Conservation (phyloP, 2,888 invertebrate genomes). For the Archips xylosteana region DNA sequence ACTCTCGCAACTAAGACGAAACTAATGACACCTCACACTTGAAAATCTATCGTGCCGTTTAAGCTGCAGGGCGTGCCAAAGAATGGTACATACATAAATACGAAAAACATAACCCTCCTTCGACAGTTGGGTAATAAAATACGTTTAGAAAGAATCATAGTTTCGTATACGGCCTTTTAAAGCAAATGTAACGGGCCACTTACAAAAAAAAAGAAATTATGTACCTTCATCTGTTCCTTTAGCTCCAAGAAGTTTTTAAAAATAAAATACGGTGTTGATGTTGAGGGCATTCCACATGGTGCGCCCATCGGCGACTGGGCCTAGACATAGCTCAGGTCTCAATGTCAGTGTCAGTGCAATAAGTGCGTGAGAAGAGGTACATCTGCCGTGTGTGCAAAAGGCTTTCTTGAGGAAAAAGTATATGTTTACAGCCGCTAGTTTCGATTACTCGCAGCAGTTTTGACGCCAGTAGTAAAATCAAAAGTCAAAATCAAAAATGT, state of each 20-base stretch:
- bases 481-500: too few species aligned
- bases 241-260: neutral
- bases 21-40: too few species aligned
- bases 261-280: slow-evolving; percentile 5
- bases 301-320: slow-evolving; percentile 15
- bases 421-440: too few species aligned
- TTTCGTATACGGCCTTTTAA: neutral
- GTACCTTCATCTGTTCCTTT: slow-evolving; percentile 47
- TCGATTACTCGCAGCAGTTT: too few species aligned
- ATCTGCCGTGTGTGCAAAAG: slow-evolving; percentile 46
- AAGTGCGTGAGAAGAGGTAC: slow-evolving; percentile 54
- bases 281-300: slow-evolving; percentile 15
- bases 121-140: too few species aligned
- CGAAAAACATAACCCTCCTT: too few species aligned
- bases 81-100: too few species aligned
- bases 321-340: neutral
- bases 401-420: neutral
- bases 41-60: too few species aligned
- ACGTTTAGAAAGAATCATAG: too few species aligned
- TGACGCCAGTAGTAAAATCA: too few species aligned
- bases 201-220: slow-evolving; percentile 11
- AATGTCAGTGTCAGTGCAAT: slow-evolving; percentile 42
- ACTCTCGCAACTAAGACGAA: too few species aligned
- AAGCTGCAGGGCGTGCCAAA: too few species aligned
- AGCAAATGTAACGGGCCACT: neutral